Conservation (phyloP, 2,797 vertebrate species). For the Premnoplex brunnescens region DNA sequence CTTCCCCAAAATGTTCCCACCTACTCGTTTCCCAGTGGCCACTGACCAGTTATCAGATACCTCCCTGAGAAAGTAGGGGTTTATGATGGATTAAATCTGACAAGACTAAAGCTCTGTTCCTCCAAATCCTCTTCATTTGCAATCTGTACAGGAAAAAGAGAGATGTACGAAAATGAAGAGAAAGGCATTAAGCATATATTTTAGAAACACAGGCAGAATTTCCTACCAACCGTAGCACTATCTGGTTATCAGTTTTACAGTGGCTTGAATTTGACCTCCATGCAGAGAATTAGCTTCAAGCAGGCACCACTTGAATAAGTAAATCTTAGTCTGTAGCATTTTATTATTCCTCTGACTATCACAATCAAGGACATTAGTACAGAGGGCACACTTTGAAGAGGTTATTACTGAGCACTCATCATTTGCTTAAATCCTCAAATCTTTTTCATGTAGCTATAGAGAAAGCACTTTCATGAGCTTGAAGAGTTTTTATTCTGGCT, state of each 20-base stretch:
- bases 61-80: not conserved
- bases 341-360: constrained; percentile 39
- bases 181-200: not conserved
- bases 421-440: constrained; percentile 31
- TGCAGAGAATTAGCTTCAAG: not conserved
- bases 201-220: not conserved
- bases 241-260: not conserved
- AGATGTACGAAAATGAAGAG: not conserved
- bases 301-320: not conserved
- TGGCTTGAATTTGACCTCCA: not conserved
- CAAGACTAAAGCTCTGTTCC: not conserved
- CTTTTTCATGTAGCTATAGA: constrained; percentile 18
- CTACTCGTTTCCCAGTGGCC: not conserved
- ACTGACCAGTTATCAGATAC: not conserved
- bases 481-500: constrained; percentile 22
- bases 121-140: not conserved
- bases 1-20: not conserved
- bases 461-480: constrained; percentile 19
- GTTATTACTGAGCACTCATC: constrained; percentile 30
- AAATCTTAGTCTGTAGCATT: constrained; percentile 23
- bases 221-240: not conserved
- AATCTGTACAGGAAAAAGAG: not conserved
- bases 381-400: constrained; percentile 46
- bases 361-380: constrained; percentile 25
- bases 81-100: not conserved